Percentiles rank a stretch among this genome's conserved stretches.
Evolutionary conservation across 1,140 invertebrate species (phyloP).

Genomic region (Tenebrio molitor): DNA sequence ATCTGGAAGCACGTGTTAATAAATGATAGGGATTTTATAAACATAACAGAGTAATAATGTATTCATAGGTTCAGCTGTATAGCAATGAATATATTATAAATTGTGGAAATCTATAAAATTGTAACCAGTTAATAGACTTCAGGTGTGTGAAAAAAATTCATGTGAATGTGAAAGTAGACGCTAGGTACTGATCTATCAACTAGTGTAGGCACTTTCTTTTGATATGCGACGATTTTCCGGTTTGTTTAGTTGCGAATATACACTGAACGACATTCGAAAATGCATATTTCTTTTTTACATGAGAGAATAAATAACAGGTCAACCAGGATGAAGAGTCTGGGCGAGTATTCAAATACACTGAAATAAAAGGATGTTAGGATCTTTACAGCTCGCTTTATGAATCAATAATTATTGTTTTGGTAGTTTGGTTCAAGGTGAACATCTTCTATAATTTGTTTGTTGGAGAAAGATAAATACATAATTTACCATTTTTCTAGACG

Average conservation of each 20-base stretch:
- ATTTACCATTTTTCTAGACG: slow-evolving; percentile 59
- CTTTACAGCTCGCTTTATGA: slow-evolving; percentile 56
- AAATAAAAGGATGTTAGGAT: slow-evolving; percentile 60
- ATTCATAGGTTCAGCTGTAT: no score
- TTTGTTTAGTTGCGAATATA: no score
- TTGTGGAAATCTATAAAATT: no score
- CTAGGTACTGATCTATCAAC: slow-evolving; percentile 5
- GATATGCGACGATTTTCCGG: neutral
- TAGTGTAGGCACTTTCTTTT: slow-evolving; percentile 18
- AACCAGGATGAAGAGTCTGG: slow-evolving; percentile 26
- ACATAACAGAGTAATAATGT: no score
- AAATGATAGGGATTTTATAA: no score
- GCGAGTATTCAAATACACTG: slow-evolving; percentile 59
- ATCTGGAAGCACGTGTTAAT: slow-evolving; percentile 68
- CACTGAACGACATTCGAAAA: no score
- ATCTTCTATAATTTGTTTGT: neutral
- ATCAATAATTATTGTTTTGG: slow-evolving; percentile 5
- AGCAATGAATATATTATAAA: no score
- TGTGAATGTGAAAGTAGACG: slow-evolving; percentile 36
- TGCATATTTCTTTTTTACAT: no score
- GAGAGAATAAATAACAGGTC: no score
- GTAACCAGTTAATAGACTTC: slow-evolving; percentile 9
- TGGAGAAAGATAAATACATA: neutral
- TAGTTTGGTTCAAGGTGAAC: slow-evolving; percentile 25
- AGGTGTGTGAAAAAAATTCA: neutral